Evolutionary conservation across 2,113 vertebrate genomes (phyloP).

Genomic region (Zosterops lateralis): DNA sequence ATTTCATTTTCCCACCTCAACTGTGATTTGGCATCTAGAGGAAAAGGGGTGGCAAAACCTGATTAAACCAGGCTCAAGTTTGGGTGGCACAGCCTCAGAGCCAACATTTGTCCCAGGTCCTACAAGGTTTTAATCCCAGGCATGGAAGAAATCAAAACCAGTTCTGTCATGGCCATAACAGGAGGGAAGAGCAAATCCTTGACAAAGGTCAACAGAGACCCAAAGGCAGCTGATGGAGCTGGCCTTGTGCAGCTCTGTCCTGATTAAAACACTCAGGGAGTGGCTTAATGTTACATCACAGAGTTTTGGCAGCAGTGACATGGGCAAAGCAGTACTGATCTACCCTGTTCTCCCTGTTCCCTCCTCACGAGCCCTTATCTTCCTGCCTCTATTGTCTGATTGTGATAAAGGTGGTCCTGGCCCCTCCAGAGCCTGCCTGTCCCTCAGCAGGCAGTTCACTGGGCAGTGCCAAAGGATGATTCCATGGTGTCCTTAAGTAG

Average conservation of each 20-base stretch:
- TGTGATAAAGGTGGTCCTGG: neutral
- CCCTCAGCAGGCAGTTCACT: neutral
- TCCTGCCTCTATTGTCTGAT: neutral
- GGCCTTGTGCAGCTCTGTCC: neutral
- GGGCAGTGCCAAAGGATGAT: neutral
- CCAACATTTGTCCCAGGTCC: neutral
- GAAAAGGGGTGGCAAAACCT: neutral
- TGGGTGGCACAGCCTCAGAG: neutral
- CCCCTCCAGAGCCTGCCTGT: neutral
- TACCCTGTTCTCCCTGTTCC: neutral
- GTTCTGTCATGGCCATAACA: accelerated
- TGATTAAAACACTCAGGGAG: neutral
- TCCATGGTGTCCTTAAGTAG: accelerated
- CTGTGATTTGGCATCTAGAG: neutral
- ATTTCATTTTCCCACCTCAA: neutral
- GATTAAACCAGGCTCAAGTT: neutral
- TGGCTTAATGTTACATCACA: neutral
- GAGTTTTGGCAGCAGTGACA: neutral
- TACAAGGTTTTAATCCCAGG: neutral
- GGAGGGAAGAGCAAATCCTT: neutral
- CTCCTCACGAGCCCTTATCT: neutral
- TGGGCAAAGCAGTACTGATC: neutral
- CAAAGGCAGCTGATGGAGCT: neutral
- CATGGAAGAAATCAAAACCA: neutral
- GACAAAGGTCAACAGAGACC: neutral